These are phyloP conservation scores for Cryptotermes secundus DNA, from an alignment of 1,140 invertebrate species.

Conservation along the genomic window DNA sequence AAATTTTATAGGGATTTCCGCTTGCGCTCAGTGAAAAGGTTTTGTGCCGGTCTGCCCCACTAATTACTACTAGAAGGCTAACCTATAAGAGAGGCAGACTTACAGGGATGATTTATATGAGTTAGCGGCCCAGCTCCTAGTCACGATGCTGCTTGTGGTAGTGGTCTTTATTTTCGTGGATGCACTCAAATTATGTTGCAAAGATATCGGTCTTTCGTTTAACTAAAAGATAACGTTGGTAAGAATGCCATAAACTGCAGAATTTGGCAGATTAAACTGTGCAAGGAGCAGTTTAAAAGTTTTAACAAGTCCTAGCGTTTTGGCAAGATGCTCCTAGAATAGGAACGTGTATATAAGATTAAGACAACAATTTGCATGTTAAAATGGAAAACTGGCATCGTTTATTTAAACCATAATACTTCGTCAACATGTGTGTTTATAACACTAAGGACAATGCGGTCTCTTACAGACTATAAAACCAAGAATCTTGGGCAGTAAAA, in stretches of 20 bases:
- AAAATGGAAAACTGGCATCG: too few relatives aligned
- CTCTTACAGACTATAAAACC: too few relatives aligned
- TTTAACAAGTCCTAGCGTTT: too few relatives aligned
- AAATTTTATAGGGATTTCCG: constrained; percentile 16
- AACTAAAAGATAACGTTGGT: background rate
- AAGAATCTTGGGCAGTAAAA: too few relatives aligned
- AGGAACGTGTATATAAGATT: too few relatives aligned
- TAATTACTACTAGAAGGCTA: constrained; percentile 11
- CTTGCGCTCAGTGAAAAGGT: constrained; percentile 7
- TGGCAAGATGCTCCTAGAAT: too few relatives aligned
- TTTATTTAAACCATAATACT: too few relatives aligned
- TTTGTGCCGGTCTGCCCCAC: constrained; percentile 7
- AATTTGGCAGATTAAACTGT: too few relatives aligned
- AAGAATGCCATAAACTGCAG: background rate
- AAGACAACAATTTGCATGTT: too few relatives aligned
- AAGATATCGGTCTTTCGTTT: background rate
- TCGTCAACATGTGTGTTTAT: too few relatives aligned
- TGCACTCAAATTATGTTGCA: constrained; percentile 9
- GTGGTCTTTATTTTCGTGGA: background rate
- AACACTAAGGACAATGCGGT: too few relatives aligned
- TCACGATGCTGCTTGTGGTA: background rate
- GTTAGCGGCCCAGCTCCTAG: background rate
- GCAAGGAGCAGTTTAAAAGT: too few relatives aligned
- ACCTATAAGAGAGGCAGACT: background rate
- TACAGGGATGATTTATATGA: constrained; percentile 5